Conservation (phyloP, 2,113 vertebrate species). For the Acrocephalus arundinaceus region DNA sequence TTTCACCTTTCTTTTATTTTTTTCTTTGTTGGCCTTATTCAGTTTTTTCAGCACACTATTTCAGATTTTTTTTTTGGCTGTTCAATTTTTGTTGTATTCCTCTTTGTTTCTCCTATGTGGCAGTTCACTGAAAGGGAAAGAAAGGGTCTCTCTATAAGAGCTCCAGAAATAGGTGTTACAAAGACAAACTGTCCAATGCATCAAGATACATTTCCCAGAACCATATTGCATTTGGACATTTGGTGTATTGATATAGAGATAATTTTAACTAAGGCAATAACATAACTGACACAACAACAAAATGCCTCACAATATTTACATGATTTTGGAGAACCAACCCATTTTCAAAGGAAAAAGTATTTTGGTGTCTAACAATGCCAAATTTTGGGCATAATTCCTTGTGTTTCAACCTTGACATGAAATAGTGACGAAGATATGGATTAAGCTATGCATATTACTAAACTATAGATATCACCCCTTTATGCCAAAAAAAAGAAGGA, state of each 20-base stretch:
- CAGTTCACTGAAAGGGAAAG: background rate
- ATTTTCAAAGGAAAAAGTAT: background rate
- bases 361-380: background rate
- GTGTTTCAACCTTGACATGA: background rate
- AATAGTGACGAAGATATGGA: background rate
- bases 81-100: background rate
- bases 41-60: background rate
- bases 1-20: background rate
- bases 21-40: background rate
- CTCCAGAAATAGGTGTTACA: background rate
- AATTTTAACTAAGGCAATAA: background rate
- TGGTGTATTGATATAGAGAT: background rate
- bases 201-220: background rate
- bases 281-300: background rate
- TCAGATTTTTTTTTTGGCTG: background rate
- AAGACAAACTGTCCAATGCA: background rate
- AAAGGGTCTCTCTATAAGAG: background rate
- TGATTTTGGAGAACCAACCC: background rate
- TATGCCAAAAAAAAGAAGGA: background rate
- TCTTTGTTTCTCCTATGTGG: background rate
- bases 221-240: background rate
- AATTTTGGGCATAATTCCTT: background rate
- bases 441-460: background rate
- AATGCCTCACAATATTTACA: rapidly evolving
- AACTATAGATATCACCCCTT: background rate